Evolutionary conservation across 1,140 invertebrate species (phyloP).

Genomic region (Mya arenaria): DNA sequence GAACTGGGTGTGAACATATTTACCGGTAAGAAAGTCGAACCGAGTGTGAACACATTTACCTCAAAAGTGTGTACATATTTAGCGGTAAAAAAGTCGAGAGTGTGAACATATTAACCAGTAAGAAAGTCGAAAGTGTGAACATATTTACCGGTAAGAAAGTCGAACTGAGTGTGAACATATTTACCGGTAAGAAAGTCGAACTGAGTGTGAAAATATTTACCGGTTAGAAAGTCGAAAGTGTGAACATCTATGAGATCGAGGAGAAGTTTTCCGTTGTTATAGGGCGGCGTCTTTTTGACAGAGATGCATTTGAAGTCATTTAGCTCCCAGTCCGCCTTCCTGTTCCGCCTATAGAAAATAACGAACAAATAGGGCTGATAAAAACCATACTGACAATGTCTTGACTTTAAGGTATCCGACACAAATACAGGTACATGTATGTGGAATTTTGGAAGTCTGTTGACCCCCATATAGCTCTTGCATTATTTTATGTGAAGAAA

Average conservation of each 20-base stretch:
- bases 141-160: no score
- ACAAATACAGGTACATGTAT: no score
- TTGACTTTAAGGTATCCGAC: no score
- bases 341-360: background rate
- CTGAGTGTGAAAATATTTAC: background rate
- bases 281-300: background rate
- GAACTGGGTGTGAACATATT: no score
- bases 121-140: background rate
- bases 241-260: constrained; percentile 33
- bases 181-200: background rate
- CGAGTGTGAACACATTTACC: background rate
- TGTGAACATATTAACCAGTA: background rate
- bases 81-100: background rate
- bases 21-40: background rate
- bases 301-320: constrained; percentile 20
- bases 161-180: no score
- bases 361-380: no score
- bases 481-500: no score
- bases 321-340: constrained; percentile 42
- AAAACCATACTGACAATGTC: no score
- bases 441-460: no score
- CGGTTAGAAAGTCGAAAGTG: constrained; percentile 48
- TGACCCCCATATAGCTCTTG: no score
- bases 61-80: background rate
- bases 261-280: constrained; percentile 38